Evolutionary conservation across 2,797 vertebrate species (phyloP), one percentile per base, ranked within the genome.

Genomic region (Rhinoraja longicauda): DNA sequence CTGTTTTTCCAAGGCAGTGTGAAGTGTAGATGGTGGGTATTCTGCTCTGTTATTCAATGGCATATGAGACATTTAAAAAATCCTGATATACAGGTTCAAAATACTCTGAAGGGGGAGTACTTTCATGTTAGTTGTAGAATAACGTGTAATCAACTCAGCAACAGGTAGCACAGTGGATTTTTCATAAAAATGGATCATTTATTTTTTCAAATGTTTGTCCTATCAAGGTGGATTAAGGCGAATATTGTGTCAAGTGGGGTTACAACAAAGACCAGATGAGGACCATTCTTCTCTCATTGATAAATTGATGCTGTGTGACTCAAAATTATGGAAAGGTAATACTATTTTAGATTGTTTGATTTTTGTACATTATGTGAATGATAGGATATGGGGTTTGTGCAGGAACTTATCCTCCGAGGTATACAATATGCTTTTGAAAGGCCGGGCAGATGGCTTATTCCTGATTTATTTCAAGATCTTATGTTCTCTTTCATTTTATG

Each of bases 291-390:
- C 98, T 12, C 96, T 99, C 93, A 98, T 99, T 8, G 98, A 99
- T 95, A 97, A 96, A 62, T 94, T 99, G 93, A 99, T 99, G 99
- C 97, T 99, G 10, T 98, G 95, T 77, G 98, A 99, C 96, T 99
- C 98, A 93, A 98, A 98, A 94, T 97, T 99, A 94, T 99, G 98
- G 98, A 99, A 99, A 98, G 98, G 98, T 99, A 93, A 95, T 93
- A 94, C 10, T 81, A 72, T 21, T 67, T 67, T 15, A 15, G 64
- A 67, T 67, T 67, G 19, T 15, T 19, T 15, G 19, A 8, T 67
- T 67, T 67, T 67, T 67, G 13, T 15, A 67, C 4, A 4, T 15
- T 67, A 15, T 67, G 39, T 1, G 39, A 45, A 67, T 67, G 12
- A 67, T 13, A 19, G 19, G 19, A 67, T 67, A 19, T 67, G 64